These are phyloP conservation scores for Xylophagus ater DNA, from an alignment of 2,888 invertebrate genomes.

Conservation along the genomic window DNA sequence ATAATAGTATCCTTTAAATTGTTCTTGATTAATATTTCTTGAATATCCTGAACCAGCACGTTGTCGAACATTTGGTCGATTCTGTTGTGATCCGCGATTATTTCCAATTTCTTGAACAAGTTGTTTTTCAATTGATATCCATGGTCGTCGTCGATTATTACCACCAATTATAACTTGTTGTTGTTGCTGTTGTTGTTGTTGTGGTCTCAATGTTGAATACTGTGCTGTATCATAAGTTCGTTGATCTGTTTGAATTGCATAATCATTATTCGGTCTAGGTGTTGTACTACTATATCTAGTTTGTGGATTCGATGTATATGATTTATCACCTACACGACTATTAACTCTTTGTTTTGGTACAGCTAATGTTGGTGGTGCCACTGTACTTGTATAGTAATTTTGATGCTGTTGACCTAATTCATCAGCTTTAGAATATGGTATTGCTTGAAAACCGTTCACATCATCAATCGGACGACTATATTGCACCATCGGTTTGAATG, in stretches of 20 bases:
- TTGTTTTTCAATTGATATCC: conserved; percentile 28
- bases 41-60: conserved; percentile 1
- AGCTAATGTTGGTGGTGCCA: neutral
- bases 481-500: conserved; percentile 53
- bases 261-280: conserved; percentile 36
- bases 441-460: conserved; percentile 33
- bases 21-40: conserved; percentile 13
- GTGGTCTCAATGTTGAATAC: conserved; percentile 1
- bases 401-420: conserved; percentile 32
- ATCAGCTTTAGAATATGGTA: conserved; percentile 42
- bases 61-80: conserved; percentile 5
- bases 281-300: too few relatives aligned
- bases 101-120: conserved; percentile 23
- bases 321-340: conserved; percentile 3
- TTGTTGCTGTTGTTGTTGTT: too few relatives aligned
- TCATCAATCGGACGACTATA: conserved; percentile 37
- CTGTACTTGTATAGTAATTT: conserved; percentile 41
- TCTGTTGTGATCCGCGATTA: too few relatives aligned
- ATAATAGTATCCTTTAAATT: conserved; percentile 29
- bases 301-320: too few relatives aligned
- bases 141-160: too few relatives aligned
- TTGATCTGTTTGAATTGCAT: conserved; percentile 38
- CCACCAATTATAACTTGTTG: too few relatives aligned
- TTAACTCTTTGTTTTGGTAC: neutral
- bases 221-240: neutral